Evolutionary conservation across 2,113 vertebrate species (phyloP), one percentile per base, ranked within the genome.

Genomic region (Elachura formosa): DNA sequence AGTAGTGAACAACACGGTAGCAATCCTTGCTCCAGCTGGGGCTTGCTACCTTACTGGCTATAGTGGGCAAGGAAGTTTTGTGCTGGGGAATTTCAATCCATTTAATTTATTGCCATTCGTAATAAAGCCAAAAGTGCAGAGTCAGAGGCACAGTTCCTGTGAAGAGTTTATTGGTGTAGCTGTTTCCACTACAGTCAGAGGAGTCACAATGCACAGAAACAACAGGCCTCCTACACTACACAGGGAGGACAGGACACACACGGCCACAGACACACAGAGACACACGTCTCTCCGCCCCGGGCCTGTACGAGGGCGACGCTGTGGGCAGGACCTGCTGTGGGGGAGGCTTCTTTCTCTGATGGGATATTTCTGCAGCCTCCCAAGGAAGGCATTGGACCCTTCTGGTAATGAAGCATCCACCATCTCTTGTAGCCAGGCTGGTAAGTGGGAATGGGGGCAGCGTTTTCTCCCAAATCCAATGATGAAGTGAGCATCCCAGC

Each of bases 91-190:
- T 71, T 74, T 74, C 11, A 77, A 56, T 31, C 17, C 26, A 38
- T 54, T 73, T 56, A 26, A 77, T 52, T 56, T 69, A 34, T 33
- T 84, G 49, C 29, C 34, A 62, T 5, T 86, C 41, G 63, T 1
- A 6, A 69, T 41, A 83, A 52, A 83, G 85, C 29, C 15, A 28
- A 16, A 77, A 64, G 66, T 0, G 1, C 41, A 36, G 75, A 80
- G 61, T 19, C 38, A 6, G 34, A 45, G 26, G 41, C 14, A 5
- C 14, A 4, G 56, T 67, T 96, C 87, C 91, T 94, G 85, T 96
- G 87, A 93, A 89, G 84, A 86, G 68, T 97, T 97, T 97, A 97
- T 96, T 97, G 93, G 85, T 96, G 95, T 86, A 96, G 92, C 89
- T 93, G 93, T 95, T 96, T 94, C 89, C 96, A 96, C 88, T 97